Evolutionary conservation across 2,888 invertebrate species (phyloP).

Genomic region (Eucera pruinosa): DNA sequence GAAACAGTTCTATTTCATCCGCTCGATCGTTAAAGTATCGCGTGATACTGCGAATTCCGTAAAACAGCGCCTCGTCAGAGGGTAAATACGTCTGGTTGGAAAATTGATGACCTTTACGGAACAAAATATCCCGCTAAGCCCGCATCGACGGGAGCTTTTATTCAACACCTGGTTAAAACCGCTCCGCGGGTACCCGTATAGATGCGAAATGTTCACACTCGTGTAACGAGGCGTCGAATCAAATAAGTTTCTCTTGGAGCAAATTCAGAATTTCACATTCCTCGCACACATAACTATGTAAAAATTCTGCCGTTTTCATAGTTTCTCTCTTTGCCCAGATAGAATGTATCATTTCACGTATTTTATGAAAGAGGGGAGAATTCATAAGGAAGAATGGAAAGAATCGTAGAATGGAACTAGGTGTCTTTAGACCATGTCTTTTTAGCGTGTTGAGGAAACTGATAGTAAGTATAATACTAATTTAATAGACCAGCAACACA

Average conservation of each 20-base stretch:
- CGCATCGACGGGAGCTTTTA: constrained; percentile 43
- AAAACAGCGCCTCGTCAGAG: neutral
- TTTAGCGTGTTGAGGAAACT: neutral
- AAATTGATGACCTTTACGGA: constrained; percentile 22
- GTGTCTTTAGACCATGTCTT: too few relatives aligned
- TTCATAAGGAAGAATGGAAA: neutral
- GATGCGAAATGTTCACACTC: constrained; percentile 9
- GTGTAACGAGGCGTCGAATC: constrained; percentile 30
- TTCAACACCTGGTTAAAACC: constrained; percentile 41
- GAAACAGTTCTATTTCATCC: neutral
- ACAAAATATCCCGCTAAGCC: constrained; percentile 31
- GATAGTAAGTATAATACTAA: neutral
- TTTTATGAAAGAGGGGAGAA: neutral
- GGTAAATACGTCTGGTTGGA: neutral
- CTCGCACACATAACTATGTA: constrained; percentile 60
- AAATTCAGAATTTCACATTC: constrained; percentile 70
- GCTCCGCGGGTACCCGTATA: constrained; percentile 14
- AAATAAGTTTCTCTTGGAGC: constrained; percentile 63
- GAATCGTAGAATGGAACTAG: neutral
- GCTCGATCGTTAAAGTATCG: neutral
- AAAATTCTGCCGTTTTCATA: constrained; percentile 37
- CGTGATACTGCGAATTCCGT: neutral
- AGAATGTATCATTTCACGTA: neutral
- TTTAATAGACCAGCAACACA: neutral
- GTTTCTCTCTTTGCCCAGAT: constrained; percentile 34